Conservation (phyloP, 1,140 invertebrate genomes). For the Ceratitis capitata region DNA sequence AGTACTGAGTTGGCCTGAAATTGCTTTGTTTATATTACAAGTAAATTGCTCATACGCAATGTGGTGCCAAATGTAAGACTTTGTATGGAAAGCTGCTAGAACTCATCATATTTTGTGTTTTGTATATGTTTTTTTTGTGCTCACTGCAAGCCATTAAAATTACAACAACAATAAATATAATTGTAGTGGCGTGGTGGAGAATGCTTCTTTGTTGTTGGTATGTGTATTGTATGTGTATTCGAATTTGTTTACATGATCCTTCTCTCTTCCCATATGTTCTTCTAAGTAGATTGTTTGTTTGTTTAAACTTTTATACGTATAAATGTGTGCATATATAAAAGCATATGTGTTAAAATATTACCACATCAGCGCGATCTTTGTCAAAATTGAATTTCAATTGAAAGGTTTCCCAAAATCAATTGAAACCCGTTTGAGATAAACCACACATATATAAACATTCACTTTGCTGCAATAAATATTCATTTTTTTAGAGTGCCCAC, state of each 20-base stretch:
- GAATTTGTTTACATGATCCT: too few species aligned
- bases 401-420: neutral
- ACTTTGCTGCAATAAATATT: too few species aligned
- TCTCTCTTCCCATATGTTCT: too few species aligned
- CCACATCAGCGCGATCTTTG: neutral
- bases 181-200: neutral
- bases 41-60: conserved; percentile 14
- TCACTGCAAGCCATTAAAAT: neutral
- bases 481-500: too few species aligned
- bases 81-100: neutral
- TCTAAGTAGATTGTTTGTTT: neutral
- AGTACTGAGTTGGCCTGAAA: neutral
- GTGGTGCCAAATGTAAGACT: neutral
- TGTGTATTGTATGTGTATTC: neutral
- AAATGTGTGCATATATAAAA: neutral
- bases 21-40: neutral
- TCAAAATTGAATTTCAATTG: neutral
- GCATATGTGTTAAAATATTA: neutral
- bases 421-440: neutral
- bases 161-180: neutral
- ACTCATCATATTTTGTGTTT: too few species aligned
- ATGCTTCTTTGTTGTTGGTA: neutral
- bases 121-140: neutral
- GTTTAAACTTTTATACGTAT: neutral
- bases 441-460: too few species aligned